Base-by-base conservation (phyloP, 64 coral and sea anemone species). In the Montipora capricornis region DNA sequence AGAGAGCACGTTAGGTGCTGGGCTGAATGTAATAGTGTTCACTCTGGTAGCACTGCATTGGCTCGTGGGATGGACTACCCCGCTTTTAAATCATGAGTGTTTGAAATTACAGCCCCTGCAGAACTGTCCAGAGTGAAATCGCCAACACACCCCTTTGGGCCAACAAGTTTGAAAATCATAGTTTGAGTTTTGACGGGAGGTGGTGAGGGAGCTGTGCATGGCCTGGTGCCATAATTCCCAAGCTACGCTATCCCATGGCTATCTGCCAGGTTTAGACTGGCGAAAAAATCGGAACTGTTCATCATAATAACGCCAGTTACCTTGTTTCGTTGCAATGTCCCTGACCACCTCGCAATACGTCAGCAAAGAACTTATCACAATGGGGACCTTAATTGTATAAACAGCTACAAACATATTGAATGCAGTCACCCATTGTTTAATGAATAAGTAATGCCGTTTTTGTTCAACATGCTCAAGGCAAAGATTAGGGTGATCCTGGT, bases 231-330 rank as follows among this genome's bases (percentile, higher is more conserved):
- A 26, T 26, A 26, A 26, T 26, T 26, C 24, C 24, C 24, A 26
- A 26, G 24, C 24, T 69, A 69, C 66, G 66, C 19, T 69, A 20
- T 69, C 66, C 66, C 66, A 9, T 17, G 66, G 66, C 8, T 17
- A 69, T 20, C 66, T 20, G 66, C 17, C 8, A 53, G 51, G 51
- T 53, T 53, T 53, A 53, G 51, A 53, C 51, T 53, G 51, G 51
- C 51, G 51, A 53, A 53, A 8, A 53, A 53, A 53, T 53, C 51
- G 51, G 51, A 53, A 53, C 51, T 87, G 84, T 47, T 87, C 84
- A 52, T 87, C 84, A 87, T 87, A 87, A 47, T 68, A 87, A 68
- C 67, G 58, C 84, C 84, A 88, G 68, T 88, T 88, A 20, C 59
- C 26, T 49, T 48, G 49, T 11, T 75, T 60, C 13, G 84, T 47